Percentiles rank a stretch among this genome's conserved stretches.
Conservation (phyloP, 2,797 vertebrate species). For the Lates japonicus region DNA sequence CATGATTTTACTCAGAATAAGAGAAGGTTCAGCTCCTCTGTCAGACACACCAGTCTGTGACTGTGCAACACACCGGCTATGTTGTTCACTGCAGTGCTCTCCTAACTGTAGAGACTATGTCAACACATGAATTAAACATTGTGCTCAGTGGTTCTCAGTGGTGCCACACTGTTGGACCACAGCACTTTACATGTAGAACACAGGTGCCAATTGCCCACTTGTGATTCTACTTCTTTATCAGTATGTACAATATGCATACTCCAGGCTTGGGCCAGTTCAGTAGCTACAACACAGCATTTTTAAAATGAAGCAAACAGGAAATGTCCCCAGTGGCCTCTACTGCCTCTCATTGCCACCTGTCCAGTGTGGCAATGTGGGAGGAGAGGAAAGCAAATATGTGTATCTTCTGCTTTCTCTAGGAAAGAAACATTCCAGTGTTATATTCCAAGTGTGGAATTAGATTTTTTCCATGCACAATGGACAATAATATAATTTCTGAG, state of each 20-base stretch:
- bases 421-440: background rate
- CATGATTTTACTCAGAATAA: background rate
- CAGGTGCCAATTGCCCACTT: background rate
- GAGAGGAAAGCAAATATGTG: background rate
- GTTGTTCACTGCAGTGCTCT: conserved; percentile 24
- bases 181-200: background rate
- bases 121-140: conserved; percentile 50
- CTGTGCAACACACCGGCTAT: too few relatives aligned
- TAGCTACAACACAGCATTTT: background rate
- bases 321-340: background rate
- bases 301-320: background rate
- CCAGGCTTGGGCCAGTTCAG: background rate
- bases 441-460: background rate
- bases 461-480: background rate
- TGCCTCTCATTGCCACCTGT: background rate
- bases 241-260: background rate
- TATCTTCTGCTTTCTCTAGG: background rate
- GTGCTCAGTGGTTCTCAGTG: background rate
- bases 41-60: too few relatives aligned
- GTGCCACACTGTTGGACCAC: background rate
- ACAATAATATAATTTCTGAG: background rate
- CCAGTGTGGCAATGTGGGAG: background rate
- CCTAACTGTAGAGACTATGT: conserved; percentile 29
- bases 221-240: background rate
- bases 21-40: background rate